Evolutionary conservation across 2,797 vertebrate species (phyloP), one percentile per base, ranked within the genome.

Genomic region (Spinibarbus caldwelli): DNA sequence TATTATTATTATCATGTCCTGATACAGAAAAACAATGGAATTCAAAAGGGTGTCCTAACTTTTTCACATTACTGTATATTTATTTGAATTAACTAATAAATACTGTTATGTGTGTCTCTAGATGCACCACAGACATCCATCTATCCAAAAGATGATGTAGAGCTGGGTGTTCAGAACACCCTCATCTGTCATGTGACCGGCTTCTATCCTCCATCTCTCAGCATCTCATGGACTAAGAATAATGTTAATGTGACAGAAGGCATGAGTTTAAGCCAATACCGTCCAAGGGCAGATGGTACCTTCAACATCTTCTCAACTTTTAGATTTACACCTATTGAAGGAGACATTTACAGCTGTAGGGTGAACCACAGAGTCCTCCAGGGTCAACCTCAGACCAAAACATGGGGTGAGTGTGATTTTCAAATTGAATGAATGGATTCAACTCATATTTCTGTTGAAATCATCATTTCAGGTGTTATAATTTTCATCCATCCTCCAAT

Each of bases 161-260:
- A 92, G 59, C 66, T 87, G 1, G 95, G 92, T 17, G 80, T 88
- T 57, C 89, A 94, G 89, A 96, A 96, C 92, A 93, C 76, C 0
- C 92, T 96, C 52, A 87, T 95, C 87, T 96, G 96, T 87, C 93
- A 92, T 19, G 75, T 95, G 23, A 93, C 89, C 72, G 84, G 92
- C 23, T 92, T 96, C 88, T 96, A 93, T 83, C 96, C 96, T 0
- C 94, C 96, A 0, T 52, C 52, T 0, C 57, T 95, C 43, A 86
- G 71, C 0, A 90, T 96, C 72, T 91, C 1, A 23, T 96, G 96
- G 96, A 90, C 90, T 78, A 91, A 87, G 83, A 90, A 93, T 0
- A 87, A 52, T 0, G 2, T 0, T 0, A 70, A 85, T 0, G 86
- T 95, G 87, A 89, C 88, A 0, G 86, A 88, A 36, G 94, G 88